Base-by-base conservation (phyloP, 2,113 vertebrate species). In the Saguinus imperator region DNA sequence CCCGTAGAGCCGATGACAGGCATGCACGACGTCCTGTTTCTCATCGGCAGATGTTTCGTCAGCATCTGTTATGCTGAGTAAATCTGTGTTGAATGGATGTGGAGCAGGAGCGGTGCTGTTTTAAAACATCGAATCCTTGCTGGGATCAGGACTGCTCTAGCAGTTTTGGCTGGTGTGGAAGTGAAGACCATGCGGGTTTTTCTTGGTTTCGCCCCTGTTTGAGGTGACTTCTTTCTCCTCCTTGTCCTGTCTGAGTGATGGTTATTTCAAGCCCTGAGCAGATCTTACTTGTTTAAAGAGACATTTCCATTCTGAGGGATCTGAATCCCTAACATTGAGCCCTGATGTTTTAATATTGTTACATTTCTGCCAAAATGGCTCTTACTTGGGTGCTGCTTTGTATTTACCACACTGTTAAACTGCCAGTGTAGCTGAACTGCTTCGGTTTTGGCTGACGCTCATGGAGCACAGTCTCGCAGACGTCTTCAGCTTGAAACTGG, bases 351-450 rank as follows among this genome's bases (percentile, higher is more conserved):
- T 55, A 14, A 37, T 37, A 4, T 21, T 48, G 43, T n/a, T 50
- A 14, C 0, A 5, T 35, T 3, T 50, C 32, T n/a, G 55, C n/a
- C 37, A 13, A 29, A 64, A 29, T 1, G 4, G 8, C 2, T 82
- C 35, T 35, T 20, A 57, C 86, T 23, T 72, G 45, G 14, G 43
- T 35, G 1, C 0, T 72, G 3, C 14, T 82, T 76, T 64, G 3
- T 27, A 17, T 52, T 40, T 13, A 18, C 50, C 52, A 12, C 9
- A 4, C n/a, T 6, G 0, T 37, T 61, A 29, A 45, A 48, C 10
- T 73, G 3, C 6, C 0, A 0, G 4, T 7, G 8, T n/a, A 43
- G 61, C n/a, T 32, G 0, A 21, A 7, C 29, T 43, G 32, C 21
- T 50, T 43, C 55, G 66, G 2, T n/a, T 37, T 58, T 50, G 20